Conservation (phyloP, 2,888 invertebrate genomes). For the Latheticus oryzae region DNA sequence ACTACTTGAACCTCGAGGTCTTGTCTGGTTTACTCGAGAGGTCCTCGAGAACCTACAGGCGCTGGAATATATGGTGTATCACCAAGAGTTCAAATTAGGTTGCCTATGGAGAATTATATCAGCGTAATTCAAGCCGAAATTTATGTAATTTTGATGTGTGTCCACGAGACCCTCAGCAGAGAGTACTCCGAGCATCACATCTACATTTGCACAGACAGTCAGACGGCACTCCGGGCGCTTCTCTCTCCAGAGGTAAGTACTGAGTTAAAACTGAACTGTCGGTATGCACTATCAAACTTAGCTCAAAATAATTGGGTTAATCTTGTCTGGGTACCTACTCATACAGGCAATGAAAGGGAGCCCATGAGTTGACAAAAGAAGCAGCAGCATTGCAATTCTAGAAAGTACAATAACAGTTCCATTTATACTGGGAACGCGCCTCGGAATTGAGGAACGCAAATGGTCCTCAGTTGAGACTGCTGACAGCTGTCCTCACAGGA, state of each 20-base stretch:
- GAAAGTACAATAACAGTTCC: neutral
- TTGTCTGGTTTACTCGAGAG: neutral
- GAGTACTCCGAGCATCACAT: neutral
- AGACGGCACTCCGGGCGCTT: neutral
- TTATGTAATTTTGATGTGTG: neutral
- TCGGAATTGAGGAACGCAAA: neutral
- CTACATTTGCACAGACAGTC: neutral
- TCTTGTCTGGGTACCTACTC: too few species aligned
- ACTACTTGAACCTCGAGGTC: neutral
- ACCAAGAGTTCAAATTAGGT: too few species aligned
- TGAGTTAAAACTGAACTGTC: neutral
- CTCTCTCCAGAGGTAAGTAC: neutral
- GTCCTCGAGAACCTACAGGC: neutral
- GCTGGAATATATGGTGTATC: too few species aligned
- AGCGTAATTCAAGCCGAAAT: too few species aligned
- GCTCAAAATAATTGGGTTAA: too few species aligned
- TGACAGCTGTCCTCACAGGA: neutral
- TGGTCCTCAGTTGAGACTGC: neutral
- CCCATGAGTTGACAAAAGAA: too few species aligned
- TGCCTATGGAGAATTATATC: too few species aligned
- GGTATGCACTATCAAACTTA: too few species aligned
- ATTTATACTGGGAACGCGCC: neutral
- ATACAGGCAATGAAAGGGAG: too few species aligned
- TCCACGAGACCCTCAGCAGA: neutral
- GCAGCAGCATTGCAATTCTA: neutral